Base-by-base conservation (phyloP, 2,113 vertebrate genomes). In the Oryzias javanicus region DNA sequence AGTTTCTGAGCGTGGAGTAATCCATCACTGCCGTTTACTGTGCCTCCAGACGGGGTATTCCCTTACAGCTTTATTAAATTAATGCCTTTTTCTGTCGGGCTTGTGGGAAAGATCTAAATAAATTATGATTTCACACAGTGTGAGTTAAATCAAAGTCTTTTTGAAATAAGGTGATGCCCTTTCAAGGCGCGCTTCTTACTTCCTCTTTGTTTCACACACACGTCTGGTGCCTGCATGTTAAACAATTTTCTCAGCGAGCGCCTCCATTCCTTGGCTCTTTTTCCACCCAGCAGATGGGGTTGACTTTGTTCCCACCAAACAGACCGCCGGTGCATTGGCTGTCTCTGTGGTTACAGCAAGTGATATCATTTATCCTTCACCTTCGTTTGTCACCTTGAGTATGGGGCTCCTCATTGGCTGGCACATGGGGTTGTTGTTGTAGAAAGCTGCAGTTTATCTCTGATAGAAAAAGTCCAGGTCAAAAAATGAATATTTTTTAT, bases 1-100 rank as follows among this genome's bases (percentile, higher is more conserved):
- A 70, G 80, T 90, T 84, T 81, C 76, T 69, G 64, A 65, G 78
- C 78, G 71, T 54, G 53, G 61, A 72, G 73, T 82, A 72, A 90
- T 90, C 82, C 84, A 89, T 91, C 89, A 86, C 72, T 79, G 74
- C 77, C 81, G 74, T 79, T 86, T 86, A 70, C 73, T 65, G 66
- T 61, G 63, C 76, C 79, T 78, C 71, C 75, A 85, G 76, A 67
- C 70, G 72, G 55, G 67, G 64, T 49, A 73, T 82, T 86, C 75
- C 83, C 83, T 84, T 86, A 85, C 82, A 77, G 68, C 59, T 87
- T 89, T 88, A 91, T 89, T 89, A 84, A 87, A 89, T 89, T 72
- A 87, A 86, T 87, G 83, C 57, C 75, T 80, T 88, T 35, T 84
- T 71, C 73, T 75, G 64, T 58, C 57, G 56, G 74, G 61, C 74